These are phyloP conservation scores for Calliopum simillimum DNA, from an alignment of 2,888 invertebrate species.

Conservation along the genomic window DNA sequence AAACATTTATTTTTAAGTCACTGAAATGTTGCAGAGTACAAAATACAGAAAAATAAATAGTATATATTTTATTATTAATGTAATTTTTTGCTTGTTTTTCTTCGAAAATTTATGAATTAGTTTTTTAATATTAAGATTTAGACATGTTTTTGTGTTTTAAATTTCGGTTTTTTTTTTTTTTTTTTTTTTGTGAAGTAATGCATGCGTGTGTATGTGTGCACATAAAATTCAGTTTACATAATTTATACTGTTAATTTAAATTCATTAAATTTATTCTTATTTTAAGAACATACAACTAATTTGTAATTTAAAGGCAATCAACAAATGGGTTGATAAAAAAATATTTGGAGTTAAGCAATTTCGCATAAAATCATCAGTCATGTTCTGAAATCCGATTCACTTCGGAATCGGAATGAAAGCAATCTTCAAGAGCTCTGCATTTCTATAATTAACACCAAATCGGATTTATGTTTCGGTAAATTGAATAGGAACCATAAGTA, in stretches of 20 bases:
- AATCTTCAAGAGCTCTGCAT: no score
- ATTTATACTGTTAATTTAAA: constrained; percentile 1
- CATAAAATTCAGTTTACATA: constrained; percentile 12
- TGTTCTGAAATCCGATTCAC: no score
- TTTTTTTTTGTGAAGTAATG: not conserved
- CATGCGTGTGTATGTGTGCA: constrained; percentile 20
- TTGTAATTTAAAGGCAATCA: constrained; percentile 28
- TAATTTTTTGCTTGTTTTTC: not conserved
- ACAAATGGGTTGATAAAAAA: constrained; percentile 6
- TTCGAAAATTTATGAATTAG: not conserved
- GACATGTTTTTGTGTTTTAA: constrained; percentile 9
- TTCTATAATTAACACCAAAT: no score
- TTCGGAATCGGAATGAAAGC: no score
- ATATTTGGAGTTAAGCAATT: constrained; percentile 9
- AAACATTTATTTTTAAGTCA: no score
- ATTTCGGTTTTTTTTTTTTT: not conserved
- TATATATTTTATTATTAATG: not conserved
- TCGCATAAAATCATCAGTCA: constrained; percentile 8
- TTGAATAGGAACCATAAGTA: no score
- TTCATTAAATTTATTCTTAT: constrained; percentile 21
- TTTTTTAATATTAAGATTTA: constrained; percentile 9
- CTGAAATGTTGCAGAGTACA: no score
- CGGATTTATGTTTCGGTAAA: no score
- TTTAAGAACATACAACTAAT: constrained; percentile 20
- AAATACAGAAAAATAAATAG: no score